Base-by-base conservation (phyloP, 92 coral and sea anemone species). In the Epizoanthus rinbou region DNA sequence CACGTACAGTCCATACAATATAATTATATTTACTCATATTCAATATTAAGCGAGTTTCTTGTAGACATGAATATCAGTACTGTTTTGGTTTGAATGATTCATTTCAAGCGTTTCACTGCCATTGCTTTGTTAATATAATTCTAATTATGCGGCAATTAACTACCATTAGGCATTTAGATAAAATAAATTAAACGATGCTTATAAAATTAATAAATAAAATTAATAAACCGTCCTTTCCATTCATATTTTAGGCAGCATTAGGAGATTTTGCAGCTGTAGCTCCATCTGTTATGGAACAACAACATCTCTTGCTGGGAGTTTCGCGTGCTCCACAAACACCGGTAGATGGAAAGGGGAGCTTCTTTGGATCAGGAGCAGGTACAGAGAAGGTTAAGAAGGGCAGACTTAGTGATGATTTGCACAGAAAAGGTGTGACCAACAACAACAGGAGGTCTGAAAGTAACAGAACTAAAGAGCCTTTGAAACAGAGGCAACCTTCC, bases 281-380 rank as follows among this genome's bases (percentile, higher is more conserved):
- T 15, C 82, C 91, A 7, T 81, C 93, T 0, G 80, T 93, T 37
- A 70, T 84, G 35, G 89, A 89, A 18, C 70, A 85, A 23, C 89
- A 87, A 47, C 85, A 89, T 37, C 87, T 89, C 14, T 84, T 93
- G 50, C 75, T 89, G 16, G 98, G 98, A 21, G 90, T 93, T 50
- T 73, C 86, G 24, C 85, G 91, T 31, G 88, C 90, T 14, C 98
- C 98, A 6, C 98, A 89, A 57, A 93, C 98, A 31, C 98, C 98
- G 25, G 95, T 91, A 16, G 95, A 93, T 31, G 89, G 84, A 6
- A 82, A 84, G 19, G 85, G 81, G 35, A 83, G 21, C 45, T 78
- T 78, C 82, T 78, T 78, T 78, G 82, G 82, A 11, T 62, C 82
- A 21, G 9, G 16, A 11, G 41, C 82, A 13, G 9, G 16, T 57